Evolutionary conservation across 1,140 invertebrate genomes (phyloP), one percentile per base, ranked within the genome.

Genomic region (Drosophila saltans): DNA sequence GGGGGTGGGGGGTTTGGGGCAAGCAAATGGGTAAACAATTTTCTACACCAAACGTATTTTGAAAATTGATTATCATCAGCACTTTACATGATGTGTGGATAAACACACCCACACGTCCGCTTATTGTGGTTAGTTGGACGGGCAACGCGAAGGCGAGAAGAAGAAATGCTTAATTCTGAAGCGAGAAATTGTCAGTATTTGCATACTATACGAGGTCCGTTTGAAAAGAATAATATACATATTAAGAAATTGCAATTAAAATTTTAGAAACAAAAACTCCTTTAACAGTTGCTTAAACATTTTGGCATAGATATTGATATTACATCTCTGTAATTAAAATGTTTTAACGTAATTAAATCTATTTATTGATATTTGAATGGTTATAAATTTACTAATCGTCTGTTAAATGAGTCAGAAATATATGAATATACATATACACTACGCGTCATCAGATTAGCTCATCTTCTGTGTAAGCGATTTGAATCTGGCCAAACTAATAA

Each of bases 61-160:
- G 63, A 63, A 86, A 86, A 86, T 86, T 86, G 78, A 81, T 86
- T 82, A 86, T 86, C 78, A 81, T 70, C 75, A 58, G 45, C 21
- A 52, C 33, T 36, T 5, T 7, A 7, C 33, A 36, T 36, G 33
- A 7, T 36, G 33, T 69, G 65, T 58, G 60, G 40, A 62, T 36
- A 40, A 64, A 7, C 41, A 21, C 28, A 55, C 16, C 48, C 55
- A 62, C 69, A 39, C 45, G 43, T 6, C 5, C 30, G 39, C 57
- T 21, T 9, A 21, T 39, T 40, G 60, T 26, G 60, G 60, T 62
- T 62, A 45, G 43, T 64, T 64, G 21, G 26, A 30, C 6, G 41
- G 28, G n/a, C 41, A 45, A 43, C 62, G 43, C 33, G 26, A 16
- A 43, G 16, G 36, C 58, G 16, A 30, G 16, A 62, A 43, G 45